Base-by-base conservation (phyloP, 2,113 vertebrate genomes). In the Larimichthys polyactis region DNA sequence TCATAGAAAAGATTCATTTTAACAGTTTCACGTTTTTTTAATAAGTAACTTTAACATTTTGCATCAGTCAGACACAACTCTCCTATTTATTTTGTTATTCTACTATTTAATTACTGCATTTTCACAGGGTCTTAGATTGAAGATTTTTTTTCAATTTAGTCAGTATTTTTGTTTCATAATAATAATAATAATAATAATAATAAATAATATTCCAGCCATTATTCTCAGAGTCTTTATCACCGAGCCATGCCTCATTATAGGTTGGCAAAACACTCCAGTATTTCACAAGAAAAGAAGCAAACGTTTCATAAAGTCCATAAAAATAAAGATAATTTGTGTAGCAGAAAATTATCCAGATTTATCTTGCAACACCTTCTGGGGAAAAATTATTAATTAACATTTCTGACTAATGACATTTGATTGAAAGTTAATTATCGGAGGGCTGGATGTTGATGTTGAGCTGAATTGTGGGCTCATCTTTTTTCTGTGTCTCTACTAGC, bases 21-120 rank as follows among this genome's bases (percentile, higher is more conserved):
- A 60, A 72, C 36, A 51, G 14, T 29, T 78, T 66, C 8, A 78
- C 67, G 52, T 19, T 17, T 10, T 54, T 65, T 64, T 58, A 51
- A 85, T 51, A 69, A 75, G 66, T 67, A 71, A 71, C 54, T 54
- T 54, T 71, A 40, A 59, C 40, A 32, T 57, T 60, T 8, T 14
- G 17, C 55, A 49, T 46, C 66, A 36, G 40, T 22, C 65, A 49
- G 36, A 64, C 58, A 58, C 15, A 36, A 0, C 5, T 20, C 19
- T 43, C 11, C n/a, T 22, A 4, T 58, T 49, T 7, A 32, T 10
- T 32, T 36, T 9, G 32, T 59, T 16, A 32, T 32, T 8, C 3
- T 20, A 2, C 11, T 19, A 0, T 36, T 68, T 7, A 36, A 64
- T 40, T 46, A 17, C 14, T 44, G 32, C 9, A 15, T 46, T 55